Evolutionary conservation across 2,888 invertebrate genomes (phyloP).

Genomic region (Zonitis immaculata): DNA sequence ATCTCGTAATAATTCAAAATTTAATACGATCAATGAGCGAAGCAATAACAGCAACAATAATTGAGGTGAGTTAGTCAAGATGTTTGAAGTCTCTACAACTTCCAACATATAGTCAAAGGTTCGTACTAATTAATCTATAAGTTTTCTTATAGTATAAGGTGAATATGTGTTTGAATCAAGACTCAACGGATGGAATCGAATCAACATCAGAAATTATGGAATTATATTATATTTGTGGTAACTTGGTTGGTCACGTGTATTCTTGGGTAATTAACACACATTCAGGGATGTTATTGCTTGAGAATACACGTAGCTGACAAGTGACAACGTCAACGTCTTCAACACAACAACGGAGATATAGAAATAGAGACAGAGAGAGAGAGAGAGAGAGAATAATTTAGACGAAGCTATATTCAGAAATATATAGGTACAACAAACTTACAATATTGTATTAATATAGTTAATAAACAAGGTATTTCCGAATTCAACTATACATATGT

Average conservation of each 20-base stretch:
- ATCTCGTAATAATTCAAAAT: no score
- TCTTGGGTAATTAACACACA: constrained; percentile 98
- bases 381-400: background rate
- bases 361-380: no score
- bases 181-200: background rate
- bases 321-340: constrained; percentile 48
- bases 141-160: no score
- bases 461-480: background rate
- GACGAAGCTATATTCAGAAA: background rate
- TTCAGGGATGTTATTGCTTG: constrained; percentile 97
- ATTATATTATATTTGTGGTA: constrained; percentile 32
- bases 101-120: constrained; percentile 20
- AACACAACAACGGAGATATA: constrained; percentile 5
- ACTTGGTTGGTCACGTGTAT: constrained; percentile 95
- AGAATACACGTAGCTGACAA: constrained; percentile 99
- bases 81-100: constrained; percentile 5
- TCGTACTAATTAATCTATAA: constrained; percentile 29
- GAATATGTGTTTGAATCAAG: no score
- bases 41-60: background rate
- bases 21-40: background rate
- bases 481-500: background rate
- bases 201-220: background rate
- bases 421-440: background rate
- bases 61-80: background rate
- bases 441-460: background rate